Conservation (phyloP, 2,113 vertebrate species). For the Dipodomys stephensi region DNA sequence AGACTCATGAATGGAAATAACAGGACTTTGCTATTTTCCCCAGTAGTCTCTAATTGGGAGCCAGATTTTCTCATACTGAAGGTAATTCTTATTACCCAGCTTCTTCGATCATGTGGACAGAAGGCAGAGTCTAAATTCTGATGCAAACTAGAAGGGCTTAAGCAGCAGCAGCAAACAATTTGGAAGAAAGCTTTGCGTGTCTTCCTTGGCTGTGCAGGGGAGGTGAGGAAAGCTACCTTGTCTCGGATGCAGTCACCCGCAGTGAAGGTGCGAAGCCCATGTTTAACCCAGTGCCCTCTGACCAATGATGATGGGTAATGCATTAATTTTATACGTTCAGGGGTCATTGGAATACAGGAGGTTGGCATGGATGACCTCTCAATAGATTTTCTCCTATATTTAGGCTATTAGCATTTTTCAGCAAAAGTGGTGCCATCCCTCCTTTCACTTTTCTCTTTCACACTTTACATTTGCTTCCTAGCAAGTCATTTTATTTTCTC, state of each 20-base stretch:
- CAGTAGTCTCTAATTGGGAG: neutral
- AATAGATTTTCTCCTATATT: neutral
- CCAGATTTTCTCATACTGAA: neutral
- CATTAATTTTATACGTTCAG: neutral
- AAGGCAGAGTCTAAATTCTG: neutral
- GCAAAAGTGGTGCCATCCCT: neutral
- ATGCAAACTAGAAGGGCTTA: neutral
- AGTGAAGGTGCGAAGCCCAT: neutral
- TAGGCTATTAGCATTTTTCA: neutral
- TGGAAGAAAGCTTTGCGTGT: neutral
- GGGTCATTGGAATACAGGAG: neutral
- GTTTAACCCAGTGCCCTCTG: fast-evolving
- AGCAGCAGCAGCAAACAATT: neutral
- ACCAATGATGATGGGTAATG: neutral
- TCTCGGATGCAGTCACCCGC: too few species aligned
- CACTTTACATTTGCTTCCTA: neutral
- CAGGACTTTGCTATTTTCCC: neutral
- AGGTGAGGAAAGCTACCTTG: neutral
- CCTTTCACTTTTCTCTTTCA: neutral
- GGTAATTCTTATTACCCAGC: neutral
- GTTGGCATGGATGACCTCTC: neutral
- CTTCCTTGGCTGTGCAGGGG: neutral
- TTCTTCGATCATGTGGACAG: neutral
- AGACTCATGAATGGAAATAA: neutral
- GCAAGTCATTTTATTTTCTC: neutral